These are phyloP conservation scores for Carassius gibelio DNA, from an alignment of 2,113 vertebrate genomes.

Conservation along the genomic window DNA sequence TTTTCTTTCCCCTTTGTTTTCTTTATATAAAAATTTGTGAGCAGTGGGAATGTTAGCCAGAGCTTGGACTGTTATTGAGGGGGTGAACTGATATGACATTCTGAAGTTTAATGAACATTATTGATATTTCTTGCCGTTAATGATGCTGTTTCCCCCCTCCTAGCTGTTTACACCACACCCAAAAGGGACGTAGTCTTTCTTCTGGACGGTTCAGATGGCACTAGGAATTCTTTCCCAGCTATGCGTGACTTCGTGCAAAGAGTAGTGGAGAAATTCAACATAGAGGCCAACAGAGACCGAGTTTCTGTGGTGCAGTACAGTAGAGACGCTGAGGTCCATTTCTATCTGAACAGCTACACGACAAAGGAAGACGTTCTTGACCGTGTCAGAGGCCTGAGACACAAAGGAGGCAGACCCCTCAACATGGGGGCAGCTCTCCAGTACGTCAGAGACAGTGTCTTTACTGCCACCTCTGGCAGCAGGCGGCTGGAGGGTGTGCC, in stretches of 20 bases:
- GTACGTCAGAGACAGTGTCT: constrained; percentile 65
- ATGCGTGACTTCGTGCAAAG: constrained; percentile 68
- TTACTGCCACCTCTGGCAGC: constrained; percentile 68
- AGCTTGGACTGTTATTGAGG: not conserved
- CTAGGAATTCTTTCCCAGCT: constrained; percentile 51
- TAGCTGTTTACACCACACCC: not conserved
- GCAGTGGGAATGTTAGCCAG: not conserved
- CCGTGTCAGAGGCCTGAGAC: constrained; percentile 60
- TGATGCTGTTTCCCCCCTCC: not conserved
- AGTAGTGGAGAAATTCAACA: too few species aligned
- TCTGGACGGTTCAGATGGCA: constrained; percentile 71
- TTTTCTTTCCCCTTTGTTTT: too few species aligned
- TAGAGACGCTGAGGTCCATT: constrained; percentile 49
- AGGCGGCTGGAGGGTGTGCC: constrained; percentile 65
- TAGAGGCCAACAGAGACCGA: too few species aligned
- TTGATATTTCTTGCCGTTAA: not conserved
- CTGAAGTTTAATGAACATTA: not conserved
- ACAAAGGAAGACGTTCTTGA: constrained; percentile 56
- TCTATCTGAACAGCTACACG: constrained; percentile 65
- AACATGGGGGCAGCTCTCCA: constrained; percentile 68
- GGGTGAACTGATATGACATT: not conserved
- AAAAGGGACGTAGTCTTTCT: constrained; percentile 61
- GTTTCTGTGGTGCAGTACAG: constrained; percentile 68
- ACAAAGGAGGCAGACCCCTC: constrained; percentile 64
- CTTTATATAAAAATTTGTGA: not conserved